Conservation (phyloP, 2,113 vertebrate genomes). For the Calyptommatus sinebrachiatus region DNA sequence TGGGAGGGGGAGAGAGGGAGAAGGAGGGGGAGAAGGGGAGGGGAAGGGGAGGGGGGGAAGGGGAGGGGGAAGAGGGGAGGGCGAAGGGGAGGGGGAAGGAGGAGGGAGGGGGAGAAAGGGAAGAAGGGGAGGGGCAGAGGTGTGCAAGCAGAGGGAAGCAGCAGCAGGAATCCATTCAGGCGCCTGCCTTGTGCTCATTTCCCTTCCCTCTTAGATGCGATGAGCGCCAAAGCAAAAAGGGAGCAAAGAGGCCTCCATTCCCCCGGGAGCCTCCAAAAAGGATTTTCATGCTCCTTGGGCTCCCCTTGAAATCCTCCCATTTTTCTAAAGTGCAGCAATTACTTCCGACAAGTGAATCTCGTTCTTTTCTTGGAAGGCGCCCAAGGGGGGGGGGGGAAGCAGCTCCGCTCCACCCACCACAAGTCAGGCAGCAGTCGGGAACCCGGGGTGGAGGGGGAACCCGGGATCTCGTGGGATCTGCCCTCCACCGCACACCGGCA, state of each 20-base stretch:
- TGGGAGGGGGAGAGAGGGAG: too few relatives aligned
- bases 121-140: background rate
- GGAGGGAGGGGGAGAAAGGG: background rate
- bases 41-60: too few relatives aligned
- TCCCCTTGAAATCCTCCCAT: constrained; percentile 49
- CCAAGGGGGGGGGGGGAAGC: too few relatives aligned
- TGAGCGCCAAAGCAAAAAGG: constrained; percentile 33
- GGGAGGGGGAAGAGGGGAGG: too few relatives aligned
- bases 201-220: constrained; percentile 29
- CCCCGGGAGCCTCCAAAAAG: constrained; percentile 27
- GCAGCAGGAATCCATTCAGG: background rate
- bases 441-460: background rate
- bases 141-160: background rate
- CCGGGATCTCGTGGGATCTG: background rate
- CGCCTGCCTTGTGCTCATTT: too few relatives aligned
- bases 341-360: constrained; percentile 36
- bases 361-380: constrained; percentile 41
- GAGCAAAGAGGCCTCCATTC: constrained; percentile 3
- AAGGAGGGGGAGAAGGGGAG: too few relatives aligned
- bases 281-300: constrained; percentile 34
- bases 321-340: constrained; percentile 44
- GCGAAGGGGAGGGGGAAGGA: too few relatives aligned
- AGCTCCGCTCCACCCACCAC: too few relatives aligned
- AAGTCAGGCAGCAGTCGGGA: background rate
- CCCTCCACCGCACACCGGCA: background rate